phyloP scores from a whole-genome alignment of 2,888 invertebrate species.

The Spatulosminthurus flaviceps region DNA sequence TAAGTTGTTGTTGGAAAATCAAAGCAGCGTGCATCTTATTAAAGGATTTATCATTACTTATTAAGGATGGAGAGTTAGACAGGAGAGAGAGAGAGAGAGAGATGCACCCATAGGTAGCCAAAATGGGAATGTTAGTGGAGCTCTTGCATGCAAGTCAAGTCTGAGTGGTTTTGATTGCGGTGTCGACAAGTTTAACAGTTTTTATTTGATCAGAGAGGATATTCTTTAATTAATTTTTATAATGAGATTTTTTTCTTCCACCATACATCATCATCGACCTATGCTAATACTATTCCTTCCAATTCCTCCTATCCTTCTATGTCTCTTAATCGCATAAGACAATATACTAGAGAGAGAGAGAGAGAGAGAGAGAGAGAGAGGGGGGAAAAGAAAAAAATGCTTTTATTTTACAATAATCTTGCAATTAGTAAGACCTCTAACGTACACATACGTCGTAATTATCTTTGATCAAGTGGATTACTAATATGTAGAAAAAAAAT shows the following conservation, averaged over 20 bases:
- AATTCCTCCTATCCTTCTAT: background rate
- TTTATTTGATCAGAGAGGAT: constrained; percentile 33
- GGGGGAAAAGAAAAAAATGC: background rate
- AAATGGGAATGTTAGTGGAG: background rate
- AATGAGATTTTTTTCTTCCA: constrained; percentile 32
- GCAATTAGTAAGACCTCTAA: constrained; percentile 18
- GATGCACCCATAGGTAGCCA: constrained; percentile 13
- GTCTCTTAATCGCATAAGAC: background rate
- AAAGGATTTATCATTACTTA: no score
- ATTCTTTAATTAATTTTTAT: constrained; percentile 39
- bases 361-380: no score
- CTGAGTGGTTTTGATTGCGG: constrained; percentile 20
- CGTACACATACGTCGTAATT: background rate
- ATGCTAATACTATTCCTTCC: background rate
- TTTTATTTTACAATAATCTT: constrained; percentile 18
- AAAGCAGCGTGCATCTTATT: no score
- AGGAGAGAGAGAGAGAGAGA: background rate
- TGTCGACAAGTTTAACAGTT: constrained; percentile 11
- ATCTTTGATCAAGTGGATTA: background rate
- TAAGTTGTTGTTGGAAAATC: no score
- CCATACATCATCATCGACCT: constrained; percentile 5
- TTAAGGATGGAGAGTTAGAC: no score
- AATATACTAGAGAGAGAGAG: no score
- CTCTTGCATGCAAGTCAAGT: background rate
- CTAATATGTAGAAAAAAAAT: background rate